Percentiles rank a stretch among this genome's conserved stretches.
phyloP scores from a whole-genome alignment of 2,113 vertebrate genomes.

The Pangasianodon gigas region DNA sequence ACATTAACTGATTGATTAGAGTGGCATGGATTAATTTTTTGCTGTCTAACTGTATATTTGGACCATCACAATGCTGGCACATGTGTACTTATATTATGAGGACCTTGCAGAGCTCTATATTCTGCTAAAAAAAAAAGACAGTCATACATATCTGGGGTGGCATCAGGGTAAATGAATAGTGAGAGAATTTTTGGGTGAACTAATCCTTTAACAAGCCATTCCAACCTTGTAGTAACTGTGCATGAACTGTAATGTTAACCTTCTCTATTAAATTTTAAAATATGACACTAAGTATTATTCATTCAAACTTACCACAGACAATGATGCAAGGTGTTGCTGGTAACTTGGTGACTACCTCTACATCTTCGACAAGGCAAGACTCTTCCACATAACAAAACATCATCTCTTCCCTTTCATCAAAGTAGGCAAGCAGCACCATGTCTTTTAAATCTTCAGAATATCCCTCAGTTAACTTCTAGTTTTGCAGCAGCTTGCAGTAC shows the following conservation, averaged over 20 bases:
- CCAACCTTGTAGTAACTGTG: not conserved
- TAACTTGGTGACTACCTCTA: not conserved
- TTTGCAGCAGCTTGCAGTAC: not conserved
- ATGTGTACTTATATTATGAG: no score
- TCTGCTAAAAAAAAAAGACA: no score
- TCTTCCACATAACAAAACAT: not conserved
- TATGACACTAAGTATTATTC: not conserved
- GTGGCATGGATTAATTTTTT: no score
- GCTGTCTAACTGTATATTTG: no score
- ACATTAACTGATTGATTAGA: no score
- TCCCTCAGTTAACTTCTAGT: not conserved
- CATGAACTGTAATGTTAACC: not conserved
- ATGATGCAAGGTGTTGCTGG: conserved; percentile 11
- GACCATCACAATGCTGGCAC: no score
- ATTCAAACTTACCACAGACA: not conserved
- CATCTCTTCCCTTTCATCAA: not conserved
- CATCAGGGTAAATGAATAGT: no score
- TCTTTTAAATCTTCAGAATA: not conserved
- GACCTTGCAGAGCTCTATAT: no score
- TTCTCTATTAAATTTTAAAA: not conserved
- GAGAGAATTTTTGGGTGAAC: no score
- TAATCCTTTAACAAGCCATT: not conserved
- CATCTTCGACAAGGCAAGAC: not conserved
- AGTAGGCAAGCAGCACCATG: not conserved
- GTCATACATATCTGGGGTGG: no score